Percentiles rank a stretch among this genome's conserved stretches.
Evolutionary conservation across 2,888 invertebrate species (phyloP).

Genomic region (Blastobasis adustella): DNA sequence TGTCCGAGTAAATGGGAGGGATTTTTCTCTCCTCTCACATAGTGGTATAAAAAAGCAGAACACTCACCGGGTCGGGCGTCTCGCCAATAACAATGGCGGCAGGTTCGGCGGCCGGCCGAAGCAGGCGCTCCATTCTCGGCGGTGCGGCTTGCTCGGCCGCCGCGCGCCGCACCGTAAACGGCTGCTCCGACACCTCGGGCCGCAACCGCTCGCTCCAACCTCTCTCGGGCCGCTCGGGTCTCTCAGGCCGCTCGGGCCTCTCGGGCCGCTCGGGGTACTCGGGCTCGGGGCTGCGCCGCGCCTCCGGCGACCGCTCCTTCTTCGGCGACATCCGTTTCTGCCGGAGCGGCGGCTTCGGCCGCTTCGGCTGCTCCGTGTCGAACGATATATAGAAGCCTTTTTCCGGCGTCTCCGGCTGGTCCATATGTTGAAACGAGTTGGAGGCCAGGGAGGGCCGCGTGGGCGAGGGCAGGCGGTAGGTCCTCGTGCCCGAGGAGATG

Average conservation of each 20-base stretch:
- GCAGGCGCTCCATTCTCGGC: slow-evolving; percentile 27
- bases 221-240: slow-evolving; percentile 28
- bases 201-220: slow-evolving; percentile 6
- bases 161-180: slow-evolving; percentile 34
- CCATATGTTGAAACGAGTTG: slow-evolving; percentile 80
- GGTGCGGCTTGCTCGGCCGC: slow-evolving; percentile 20
- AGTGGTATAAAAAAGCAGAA: neutral
- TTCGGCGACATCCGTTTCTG: slow-evolving; percentile 84
- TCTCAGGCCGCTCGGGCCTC: slow-evolving; percentile 23
- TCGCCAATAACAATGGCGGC: slow-evolving; percentile 63
- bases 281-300: slow-evolving; percentile 44
- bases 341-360: slow-evolving; percentile 91
- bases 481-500: slow-evolving; percentile 90
- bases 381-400: slow-evolving; percentile 96
- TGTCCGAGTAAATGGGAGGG: too few species aligned
- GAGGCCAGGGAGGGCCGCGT: slow-evolving; percentile 83
- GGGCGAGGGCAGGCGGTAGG: slow-evolving; percentile 92
- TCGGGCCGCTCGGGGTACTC: slow-evolving; percentile 39
- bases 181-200: slow-evolving; percentile 23
- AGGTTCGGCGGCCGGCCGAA: slow-evolving; percentile 36
- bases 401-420: slow-evolving; percentile 53
- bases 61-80: slow-evolving; percentile 55
- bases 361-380: slow-evolving; percentile 89
- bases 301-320: slow-evolving; percentile 74
- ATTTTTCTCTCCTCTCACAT: too few species aligned